Conservation (phyloP, 2,888 invertebrate species). For the Calliphora vomitoria region DNA sequence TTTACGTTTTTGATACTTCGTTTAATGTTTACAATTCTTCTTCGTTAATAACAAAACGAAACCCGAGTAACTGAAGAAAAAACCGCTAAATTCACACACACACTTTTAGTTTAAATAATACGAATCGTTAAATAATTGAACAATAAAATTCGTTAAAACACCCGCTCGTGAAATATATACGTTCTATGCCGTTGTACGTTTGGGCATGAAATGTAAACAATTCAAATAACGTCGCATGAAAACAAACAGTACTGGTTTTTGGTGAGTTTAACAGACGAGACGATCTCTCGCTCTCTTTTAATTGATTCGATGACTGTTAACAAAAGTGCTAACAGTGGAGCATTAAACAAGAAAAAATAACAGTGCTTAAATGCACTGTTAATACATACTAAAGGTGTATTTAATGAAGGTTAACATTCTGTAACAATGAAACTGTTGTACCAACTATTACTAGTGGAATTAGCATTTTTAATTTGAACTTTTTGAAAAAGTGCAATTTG, state of each 20-base stretch:
- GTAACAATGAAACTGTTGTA: neutral
- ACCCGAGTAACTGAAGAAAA: neutral
- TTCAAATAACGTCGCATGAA: slow-evolving; percentile 39
- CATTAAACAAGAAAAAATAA: neutral
- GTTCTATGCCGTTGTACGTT: slow-evolving; percentile 59
- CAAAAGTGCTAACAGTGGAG: slow-evolving; percentile 8
- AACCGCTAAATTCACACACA: slow-evolving; percentile 20
- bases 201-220: slow-evolving; percentile 68
- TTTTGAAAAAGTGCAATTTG: no score
- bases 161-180: slow-evolving; percentile 11
- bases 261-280: slow-evolving; percentile 28
- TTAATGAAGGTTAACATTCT: neutral
- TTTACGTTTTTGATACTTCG: neutral
- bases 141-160: slow-evolving; percentile 7
- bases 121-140: neutral
- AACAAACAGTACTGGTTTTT: slow-evolving; percentile 49
- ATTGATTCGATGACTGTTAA: neutral
- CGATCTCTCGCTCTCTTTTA: slow-evolving; percentile 28
- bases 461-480: neutral
- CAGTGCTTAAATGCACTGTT: neutral
- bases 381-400: neutral
- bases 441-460: neutral
- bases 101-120: neutral
- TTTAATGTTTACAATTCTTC: slow-evolving; percentile 4
- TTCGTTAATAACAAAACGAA: neutral